phyloP scores from a whole-genome alignment of 2,113 vertebrate species.

The Scartelaos histophorus region DNA sequence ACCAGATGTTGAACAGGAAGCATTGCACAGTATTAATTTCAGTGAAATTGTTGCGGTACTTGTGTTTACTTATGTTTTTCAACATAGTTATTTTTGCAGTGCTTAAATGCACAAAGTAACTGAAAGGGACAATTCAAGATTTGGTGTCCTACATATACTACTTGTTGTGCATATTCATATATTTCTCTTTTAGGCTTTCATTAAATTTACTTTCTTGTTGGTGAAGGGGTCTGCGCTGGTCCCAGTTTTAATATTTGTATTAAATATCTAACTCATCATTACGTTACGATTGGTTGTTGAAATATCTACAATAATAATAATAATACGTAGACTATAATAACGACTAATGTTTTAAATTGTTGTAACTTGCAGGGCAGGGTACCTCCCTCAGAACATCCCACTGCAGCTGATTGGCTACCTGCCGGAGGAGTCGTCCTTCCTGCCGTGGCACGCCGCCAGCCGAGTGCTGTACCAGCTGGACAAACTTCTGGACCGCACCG shows the following conservation, averaged over 20 bases:
- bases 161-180: too few relatives aligned
- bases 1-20: neutral
- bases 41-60: neutral
- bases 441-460: constrained; percentile 97
- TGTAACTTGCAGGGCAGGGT: constrained; percentile 83
- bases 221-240: neutral
- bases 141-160: too few relatives aligned
- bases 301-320: too few relatives aligned
- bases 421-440: constrained; percentile 92
- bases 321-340: too few relatives aligned
- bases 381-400: constrained; percentile 93
- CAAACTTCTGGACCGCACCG: constrained; percentile 94
- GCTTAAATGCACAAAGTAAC: neutral
- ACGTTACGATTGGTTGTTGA: too few relatives aligned
- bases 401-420: constrained; percentile 94
- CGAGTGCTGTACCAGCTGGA: constrained; percentile 92
- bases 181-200: too few relatives aligned
- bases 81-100: neutral
- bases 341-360: neutral
- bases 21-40: neutral
- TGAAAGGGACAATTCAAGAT: too few relatives aligned
- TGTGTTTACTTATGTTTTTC: neutral
- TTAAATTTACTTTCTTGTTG: too few relatives aligned
- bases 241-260: neutral
- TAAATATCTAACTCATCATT: too few relatives aligned